Evolutionary conservation across 2,113 vertebrate genomes (phyloP), one percentile per base, ranked within the genome.

Genomic region (Cephalopterus ornatus): DNA sequence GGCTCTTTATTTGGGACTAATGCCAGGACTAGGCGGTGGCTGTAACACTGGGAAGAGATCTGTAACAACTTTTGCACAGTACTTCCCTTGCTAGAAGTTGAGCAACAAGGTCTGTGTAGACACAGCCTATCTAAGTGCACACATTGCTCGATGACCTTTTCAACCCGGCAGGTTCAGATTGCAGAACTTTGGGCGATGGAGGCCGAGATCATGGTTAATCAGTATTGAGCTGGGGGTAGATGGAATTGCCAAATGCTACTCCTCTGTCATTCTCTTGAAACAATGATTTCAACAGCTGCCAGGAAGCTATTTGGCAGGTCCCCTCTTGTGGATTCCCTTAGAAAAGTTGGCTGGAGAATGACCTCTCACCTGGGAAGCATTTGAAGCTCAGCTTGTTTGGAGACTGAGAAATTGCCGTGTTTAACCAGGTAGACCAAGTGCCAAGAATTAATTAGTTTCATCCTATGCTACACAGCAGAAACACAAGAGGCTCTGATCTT

Each of bases 221-320:
- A 44, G 88, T 74, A 55, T 5, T 59, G 76, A 85, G 85, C 55
- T 73, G 93, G 84, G 80, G 41, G 89, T 81, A 91, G 84, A 46
- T 73, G 44, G 52, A 82, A 80, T 75, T 21, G 5, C 46, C 49
- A 61, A 77, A 87, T 14, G 58, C 72, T 81, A 59, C 11, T 61
- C 63, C 93, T 94, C 93, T 94, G 76, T 87, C 76, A 62, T 92
- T 94, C 78, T 94, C 58, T 75, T 26, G 71, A 84, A 95, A 93
- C 95, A 95, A 95, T 94, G 8, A 63, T 62, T 88, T 78, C 8
- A 5, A 62, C 26, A 50, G 66, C 53, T 86, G 83, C 83, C 90
- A 93, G 37, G 83, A 93, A 85, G 56, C 46, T 72, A 6, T 89
- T 88, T 95, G 96, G 95, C 90, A 78, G 28, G 52, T 83, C 22